Evolutionary conservation across 2,797 vertebrate species (phyloP).

Genomic region (Chrysolophus pictus): DNA sequence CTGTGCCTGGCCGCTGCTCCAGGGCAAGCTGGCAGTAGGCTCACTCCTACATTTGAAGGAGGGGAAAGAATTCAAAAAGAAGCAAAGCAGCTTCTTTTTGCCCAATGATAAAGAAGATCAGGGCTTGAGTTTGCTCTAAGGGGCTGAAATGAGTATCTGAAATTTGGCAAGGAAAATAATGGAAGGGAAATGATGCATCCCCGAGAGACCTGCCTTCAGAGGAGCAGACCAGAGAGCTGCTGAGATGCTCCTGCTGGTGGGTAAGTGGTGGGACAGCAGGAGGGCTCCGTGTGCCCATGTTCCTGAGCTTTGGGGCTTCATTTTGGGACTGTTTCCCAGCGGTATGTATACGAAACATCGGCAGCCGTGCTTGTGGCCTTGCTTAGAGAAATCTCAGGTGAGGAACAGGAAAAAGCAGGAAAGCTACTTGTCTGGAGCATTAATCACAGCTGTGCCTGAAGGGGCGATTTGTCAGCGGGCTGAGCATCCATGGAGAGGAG

Average conservation of each 20-base stretch:
- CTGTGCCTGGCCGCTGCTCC: not conserved
- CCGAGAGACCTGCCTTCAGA: not conserved
- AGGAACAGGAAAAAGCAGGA: not conserved
- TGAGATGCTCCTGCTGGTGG: accelerated
- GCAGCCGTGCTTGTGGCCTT: not conserved
- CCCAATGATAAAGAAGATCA: accelerated
- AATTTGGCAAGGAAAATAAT: not conserved
- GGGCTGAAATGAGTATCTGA: accelerated
- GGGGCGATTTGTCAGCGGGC: not conserved
- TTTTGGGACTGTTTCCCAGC: not conserved
- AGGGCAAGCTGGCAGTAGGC: not conserved
- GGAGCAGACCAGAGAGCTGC: not conserved
- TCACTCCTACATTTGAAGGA: not conserved
- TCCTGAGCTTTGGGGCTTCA: not conserved
- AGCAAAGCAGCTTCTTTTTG: not conserved
- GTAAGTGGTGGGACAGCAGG: not conserved
- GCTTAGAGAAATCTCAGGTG: not conserved
- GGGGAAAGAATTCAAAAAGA: not conserved
- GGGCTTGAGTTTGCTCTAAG: not conserved
- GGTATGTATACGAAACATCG: not conserved
- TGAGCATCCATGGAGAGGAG: not conserved
- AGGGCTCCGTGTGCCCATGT: not conserved
- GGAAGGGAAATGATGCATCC: not conserved
- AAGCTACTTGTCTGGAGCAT: not conserved
- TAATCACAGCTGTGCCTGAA: not conserved